Evolutionary conservation across 2,888 invertebrate species (phyloP), one percentile per base, ranked within the genome.

Genomic region (Aproaerema taeniolella): DNA sequence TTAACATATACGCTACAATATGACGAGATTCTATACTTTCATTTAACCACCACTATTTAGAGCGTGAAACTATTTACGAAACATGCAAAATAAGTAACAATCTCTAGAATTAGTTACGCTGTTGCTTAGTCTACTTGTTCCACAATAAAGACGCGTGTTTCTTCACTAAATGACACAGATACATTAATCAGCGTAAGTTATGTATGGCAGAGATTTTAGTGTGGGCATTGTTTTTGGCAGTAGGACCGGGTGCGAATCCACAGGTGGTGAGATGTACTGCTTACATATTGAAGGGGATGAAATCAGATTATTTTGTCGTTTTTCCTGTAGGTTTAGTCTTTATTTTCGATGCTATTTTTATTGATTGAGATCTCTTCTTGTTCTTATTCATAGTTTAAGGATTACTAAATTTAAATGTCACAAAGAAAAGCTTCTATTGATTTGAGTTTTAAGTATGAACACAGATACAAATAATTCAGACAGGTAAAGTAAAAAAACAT

Each of bases 21-120:
- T 56, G 52, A 59, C 57, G 61, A 77, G 75, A 75, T 72, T 71
- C 67, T 31, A 20, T 69, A 81, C 83, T 85, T 82, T 82, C 82
- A 77, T 80, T 79, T 64, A 66, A 79, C 75, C 73, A 64, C 55
- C 47, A 60, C 55, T 72, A 83, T 83, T 75, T 73, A 71, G 85
- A 86, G 80, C 86, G 82, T 86, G 80, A 80, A 86, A 77, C 73
- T 63, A 74, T 81, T 83, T 78, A 82, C 85, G 85, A 85, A 85
- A 86, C 82, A 85, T 85, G 85, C 82, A 85, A 85, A 86, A 85
- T 82, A 81, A 81, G 69, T 77, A 71, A 86, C 85, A 80, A 85
- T 85, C 85, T 83, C 77, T 64, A 69, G 76, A 80, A 82, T 83
- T 85, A 81, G 85, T 81, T 81, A 80, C 83, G 83, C 82, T 53